Evolutionary conservation across 2,888 invertebrate genomes (phyloP).

Genomic region (Rhagophthalmus giganteus): DNA sequence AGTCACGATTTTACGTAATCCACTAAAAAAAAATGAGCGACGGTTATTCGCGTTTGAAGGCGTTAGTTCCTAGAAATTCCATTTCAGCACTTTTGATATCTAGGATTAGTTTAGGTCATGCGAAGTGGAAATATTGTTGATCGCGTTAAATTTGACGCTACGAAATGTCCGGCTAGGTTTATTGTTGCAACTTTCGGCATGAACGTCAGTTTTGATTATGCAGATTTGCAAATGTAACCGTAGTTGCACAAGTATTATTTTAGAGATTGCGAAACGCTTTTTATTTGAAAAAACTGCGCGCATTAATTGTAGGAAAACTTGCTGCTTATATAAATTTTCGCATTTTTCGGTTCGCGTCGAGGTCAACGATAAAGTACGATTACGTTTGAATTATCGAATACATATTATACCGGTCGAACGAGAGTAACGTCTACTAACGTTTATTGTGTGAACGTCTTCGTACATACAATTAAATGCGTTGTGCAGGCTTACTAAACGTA

Average conservation of each 20-base stretch:
- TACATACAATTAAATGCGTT: too few relatives aligned
- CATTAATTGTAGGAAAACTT: background rate
- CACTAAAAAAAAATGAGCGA: too few relatives aligned
- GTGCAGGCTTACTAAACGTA: too few relatives aligned
- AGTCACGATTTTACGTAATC: slow-evolving; percentile 19
- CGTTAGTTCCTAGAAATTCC: slow-evolving; percentile 22
- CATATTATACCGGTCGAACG: too few relatives aligned
- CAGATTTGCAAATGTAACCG: slow-evolving; percentile 1
- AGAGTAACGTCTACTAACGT: too few relatives aligned
- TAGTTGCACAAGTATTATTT: background rate
- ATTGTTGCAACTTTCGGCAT: slow-evolving; percentile 22
- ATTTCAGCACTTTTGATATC: slow-evolving; percentile 15
- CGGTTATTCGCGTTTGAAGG: slow-evolving; percentile 16
- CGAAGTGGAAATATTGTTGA: slow-evolving; percentile 24
- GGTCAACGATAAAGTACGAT: too few relatives aligned
- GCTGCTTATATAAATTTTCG: background rate
- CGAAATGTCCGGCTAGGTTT: slow-evolving; percentile 15
- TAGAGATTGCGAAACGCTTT: background rate
- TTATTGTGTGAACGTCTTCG: too few relatives aligned
- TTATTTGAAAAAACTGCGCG: background rate
- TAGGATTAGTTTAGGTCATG: slow-evolving; percentile 9
- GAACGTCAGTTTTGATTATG: slow-evolving; percentile 12
- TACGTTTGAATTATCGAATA: too few relatives aligned
- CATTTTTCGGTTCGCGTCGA: too few relatives aligned
- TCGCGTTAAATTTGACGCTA: slow-evolving; percentile 24